These are phyloP conservation scores for Probaryconus sp. DNA, from an alignment of 1,140 invertebrate genomes.

Conservation along the genomic window DNA sequence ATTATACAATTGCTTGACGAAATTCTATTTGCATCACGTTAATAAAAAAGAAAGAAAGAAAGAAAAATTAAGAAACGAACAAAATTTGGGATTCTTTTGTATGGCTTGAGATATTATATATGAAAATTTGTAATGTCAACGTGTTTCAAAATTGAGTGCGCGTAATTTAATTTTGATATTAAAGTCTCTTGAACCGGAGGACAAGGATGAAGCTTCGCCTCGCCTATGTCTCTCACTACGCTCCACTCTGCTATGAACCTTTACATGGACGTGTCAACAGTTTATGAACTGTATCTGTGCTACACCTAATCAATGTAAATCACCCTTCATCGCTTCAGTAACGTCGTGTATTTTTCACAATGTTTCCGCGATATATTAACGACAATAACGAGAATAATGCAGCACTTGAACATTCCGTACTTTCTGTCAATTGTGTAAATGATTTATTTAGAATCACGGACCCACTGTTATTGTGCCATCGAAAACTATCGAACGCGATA, in stretches of 20 bases:
- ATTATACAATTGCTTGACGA: no score
- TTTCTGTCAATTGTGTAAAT: conserved; percentile 17
- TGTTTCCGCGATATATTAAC: conserved; percentile 56
- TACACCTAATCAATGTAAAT: conserved; percentile 78
- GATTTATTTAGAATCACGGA: conserved; percentile 15
- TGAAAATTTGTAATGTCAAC: no score
- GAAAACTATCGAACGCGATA: background rate
- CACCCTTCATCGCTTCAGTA: conserved; percentile 76
- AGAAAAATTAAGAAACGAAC: no score
- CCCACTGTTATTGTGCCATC: background rate
- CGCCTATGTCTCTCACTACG: conserved; percentile 77
- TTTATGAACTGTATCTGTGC: conserved; percentile 75
- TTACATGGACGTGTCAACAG: conserved; percentile 69
- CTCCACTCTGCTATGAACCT: conserved; percentile 75
- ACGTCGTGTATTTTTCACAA: conserved; percentile 70
- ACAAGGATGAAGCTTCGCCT: conserved; percentile 77
- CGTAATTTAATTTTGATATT: conserved; percentile 16
- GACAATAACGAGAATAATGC: conserved; percentile 43
- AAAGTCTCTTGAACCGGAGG: conserved; percentile 73
- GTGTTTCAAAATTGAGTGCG: no score
- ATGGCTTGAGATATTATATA: no score
- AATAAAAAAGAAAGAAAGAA: no score
- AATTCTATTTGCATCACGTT: no score
- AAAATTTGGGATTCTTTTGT: no score
- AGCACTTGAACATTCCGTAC: conserved; percentile 25